A percentile compares a stretch with the other conserved stretches of the same genome.
Conservation (phyloP, 1,140 invertebrate species). For the Trachymyrmex septentrionalis region DNA sequence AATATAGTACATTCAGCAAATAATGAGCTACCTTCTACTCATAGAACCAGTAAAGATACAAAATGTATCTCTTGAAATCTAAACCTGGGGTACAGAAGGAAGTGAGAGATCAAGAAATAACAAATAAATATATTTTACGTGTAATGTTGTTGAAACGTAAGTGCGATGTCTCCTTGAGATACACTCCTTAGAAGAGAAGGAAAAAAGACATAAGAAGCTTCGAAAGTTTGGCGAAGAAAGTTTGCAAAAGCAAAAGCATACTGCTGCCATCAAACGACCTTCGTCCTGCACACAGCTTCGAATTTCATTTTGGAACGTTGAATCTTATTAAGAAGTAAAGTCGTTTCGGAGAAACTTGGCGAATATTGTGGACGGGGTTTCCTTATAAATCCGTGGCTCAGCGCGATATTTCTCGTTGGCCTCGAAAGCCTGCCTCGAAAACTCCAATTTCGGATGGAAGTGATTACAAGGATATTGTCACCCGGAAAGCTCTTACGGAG, state of each 20-base stretch:
- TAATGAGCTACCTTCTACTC: background rate
- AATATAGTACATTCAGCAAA: constrained; percentile 2
- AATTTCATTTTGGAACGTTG: constrained; percentile 78
- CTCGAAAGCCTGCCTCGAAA: constrained; percentile 59
- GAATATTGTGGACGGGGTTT: constrained; percentile 72
- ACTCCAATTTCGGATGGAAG: constrained; percentile 65
- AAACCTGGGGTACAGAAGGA: background rate
- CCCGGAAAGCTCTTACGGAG: constrained; percentile 4
- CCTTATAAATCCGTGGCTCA: constrained; percentile 74
- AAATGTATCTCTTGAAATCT: background rate
- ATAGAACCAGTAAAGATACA: background rate
- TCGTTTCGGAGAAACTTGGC: constrained; percentile 74
- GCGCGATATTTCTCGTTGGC: constrained; percentile 61
- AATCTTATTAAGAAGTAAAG: constrained; percentile 80
- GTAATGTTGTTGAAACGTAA: constrained; percentile 21
- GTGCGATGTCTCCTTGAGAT: constrained; percentile 5
- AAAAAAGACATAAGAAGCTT: constrained; percentile 65
- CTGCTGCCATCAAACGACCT: constrained; percentile 69
- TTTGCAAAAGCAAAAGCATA: constrained; percentile 69
- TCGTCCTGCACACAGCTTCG: constrained; percentile 73
- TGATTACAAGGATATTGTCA: constrained; percentile 71
- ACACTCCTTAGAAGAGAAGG: constrained; percentile 21
- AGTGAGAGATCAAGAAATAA: background rate
- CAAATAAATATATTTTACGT: constrained; percentile 37
- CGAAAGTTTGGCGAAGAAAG: constrained; percentile 69